Evolutionary conservation across 2,888 invertebrate genomes (phyloP), one percentile per base, ranked within the genome.

Genomic region (Ormyrus thymus): DNA sequence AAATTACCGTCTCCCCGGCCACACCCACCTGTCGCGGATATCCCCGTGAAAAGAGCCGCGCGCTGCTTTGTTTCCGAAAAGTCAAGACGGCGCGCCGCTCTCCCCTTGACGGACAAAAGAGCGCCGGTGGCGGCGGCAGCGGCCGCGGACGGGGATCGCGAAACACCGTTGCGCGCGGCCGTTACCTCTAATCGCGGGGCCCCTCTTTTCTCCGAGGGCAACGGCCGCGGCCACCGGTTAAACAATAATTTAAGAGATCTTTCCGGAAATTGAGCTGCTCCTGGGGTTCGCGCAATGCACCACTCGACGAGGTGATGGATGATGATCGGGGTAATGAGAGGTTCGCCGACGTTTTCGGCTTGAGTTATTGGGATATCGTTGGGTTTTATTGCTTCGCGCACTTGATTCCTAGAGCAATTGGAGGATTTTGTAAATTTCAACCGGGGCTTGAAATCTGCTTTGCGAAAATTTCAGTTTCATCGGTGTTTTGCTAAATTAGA

Each of bases 111-210:
- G 8, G 61, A 66, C 66, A 77, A 72, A 66, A 66, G 72, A 66
- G 72, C 46, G 66, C 71, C 77, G 77, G 43, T 50, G 65, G 65
- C 71, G 29, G 61, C 29, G 0, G 29, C 29, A 4, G 29, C 29
- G 29, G 29, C 29, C 4, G 29, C 29, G 4, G 29, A 29, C 53
- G 48, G 68, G 75, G 81, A 82, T 74, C 69, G 69, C 74, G 73
- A 74, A 78, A 72, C 79, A 80, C 79, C 78, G 82, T 75, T 79
- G 72, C 61, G 64, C 46, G 29, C 79, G 77, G 79, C 85, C 85
- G 84, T 85, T 85, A 85, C 80, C 81, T 82, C 78, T 83, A 83
- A 85, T 83, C 81, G 79, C 82, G 66, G 72, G n/a, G 29, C 53
- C 29, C n/a, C 29, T 29, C 29, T 29, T 29, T 29, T 29, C 29